These are phyloP conservation scores for Vollenhovia emeryi DNA, from an alignment of 1,140 invertebrate species.

Conservation along the genomic window DNA sequence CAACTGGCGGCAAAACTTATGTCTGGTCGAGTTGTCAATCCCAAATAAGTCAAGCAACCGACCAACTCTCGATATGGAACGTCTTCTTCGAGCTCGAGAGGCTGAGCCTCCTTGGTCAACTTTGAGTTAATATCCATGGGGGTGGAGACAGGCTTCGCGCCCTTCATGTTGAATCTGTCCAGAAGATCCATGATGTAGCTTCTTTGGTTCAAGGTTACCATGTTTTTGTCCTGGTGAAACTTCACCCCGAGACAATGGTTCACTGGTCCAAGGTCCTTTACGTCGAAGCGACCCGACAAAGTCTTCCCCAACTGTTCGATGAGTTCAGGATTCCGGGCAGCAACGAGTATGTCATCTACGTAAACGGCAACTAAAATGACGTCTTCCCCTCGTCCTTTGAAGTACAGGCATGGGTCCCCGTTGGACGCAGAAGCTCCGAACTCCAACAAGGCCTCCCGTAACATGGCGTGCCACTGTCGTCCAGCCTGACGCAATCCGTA, in stretches of 20 bases:
- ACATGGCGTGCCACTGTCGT: not conserved
- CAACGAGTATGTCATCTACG: not conserved
- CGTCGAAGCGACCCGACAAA: not conserved
- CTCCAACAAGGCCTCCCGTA: not conserved
- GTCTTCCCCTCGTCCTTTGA: not conserved
- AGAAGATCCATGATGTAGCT: not conserved
- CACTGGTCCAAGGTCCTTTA: not conserved
- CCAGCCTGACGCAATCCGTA: not conserved
- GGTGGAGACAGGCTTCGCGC: no score
- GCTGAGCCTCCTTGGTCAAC: no score
- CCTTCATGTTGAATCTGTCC: no score
- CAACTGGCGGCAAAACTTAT: no score
- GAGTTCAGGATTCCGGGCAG: not conserved
- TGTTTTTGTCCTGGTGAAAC: not conserved
- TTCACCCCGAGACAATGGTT: not conserved
- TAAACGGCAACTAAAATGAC: not conserved
- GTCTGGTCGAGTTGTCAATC: no score
- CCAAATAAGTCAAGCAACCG: no score
- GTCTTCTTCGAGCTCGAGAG: no score
- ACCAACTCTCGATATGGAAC: no score
- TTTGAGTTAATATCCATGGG: no score
- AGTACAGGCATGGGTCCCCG: not conserved
- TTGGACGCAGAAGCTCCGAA: no score
- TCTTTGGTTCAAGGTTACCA: not conserved
- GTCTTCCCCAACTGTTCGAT: no score